phyloP scores from a whole-genome alignment of 1,140 invertebrate species.

The Uloborus diversus region DNA sequence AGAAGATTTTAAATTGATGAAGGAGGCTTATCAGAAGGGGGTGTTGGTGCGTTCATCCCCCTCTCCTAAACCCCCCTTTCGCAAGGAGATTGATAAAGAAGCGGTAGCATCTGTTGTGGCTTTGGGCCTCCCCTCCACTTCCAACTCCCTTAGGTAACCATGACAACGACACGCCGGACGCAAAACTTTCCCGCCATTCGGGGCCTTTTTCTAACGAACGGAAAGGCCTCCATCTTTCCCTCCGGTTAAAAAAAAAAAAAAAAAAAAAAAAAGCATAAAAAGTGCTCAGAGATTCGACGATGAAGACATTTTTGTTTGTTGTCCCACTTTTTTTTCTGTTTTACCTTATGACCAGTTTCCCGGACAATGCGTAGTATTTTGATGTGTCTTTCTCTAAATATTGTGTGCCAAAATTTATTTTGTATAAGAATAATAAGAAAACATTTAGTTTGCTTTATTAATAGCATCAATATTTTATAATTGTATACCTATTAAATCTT shows the following conservation, averaged over 20 bases:
- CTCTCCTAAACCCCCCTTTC: constrained; percentile 14
- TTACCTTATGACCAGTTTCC: no score
- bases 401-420: no score
- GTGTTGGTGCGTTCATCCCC: neutral
- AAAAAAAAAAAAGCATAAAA: no score
- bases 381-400: no score
- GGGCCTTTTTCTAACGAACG: constrained; percentile 44
- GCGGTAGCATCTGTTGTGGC: constrained; percentile 53
- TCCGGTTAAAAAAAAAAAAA: neutral
- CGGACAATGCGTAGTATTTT: no score
- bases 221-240: constrained; percentile 1
- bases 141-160: constrained; percentile 21
- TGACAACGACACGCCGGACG: constrained; percentile 49
- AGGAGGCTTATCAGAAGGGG: constrained; percentile 49
- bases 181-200: constrained; percentile 51
- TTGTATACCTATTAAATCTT: no score
- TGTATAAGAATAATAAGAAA: no score
- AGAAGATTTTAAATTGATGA: constrained; percentile 53
- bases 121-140: constrained; percentile 12
- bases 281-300: no score
- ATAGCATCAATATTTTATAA: no score
- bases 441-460: no score
- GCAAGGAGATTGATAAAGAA: constrained; percentile 54
- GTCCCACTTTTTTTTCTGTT: no score
- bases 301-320: no score